A percentile compares a stretch with the other conserved stretches of the same genome.
Conservation (phyloP, 2,113 vertebrate species). For the Cnemophilus loriae region DNA sequence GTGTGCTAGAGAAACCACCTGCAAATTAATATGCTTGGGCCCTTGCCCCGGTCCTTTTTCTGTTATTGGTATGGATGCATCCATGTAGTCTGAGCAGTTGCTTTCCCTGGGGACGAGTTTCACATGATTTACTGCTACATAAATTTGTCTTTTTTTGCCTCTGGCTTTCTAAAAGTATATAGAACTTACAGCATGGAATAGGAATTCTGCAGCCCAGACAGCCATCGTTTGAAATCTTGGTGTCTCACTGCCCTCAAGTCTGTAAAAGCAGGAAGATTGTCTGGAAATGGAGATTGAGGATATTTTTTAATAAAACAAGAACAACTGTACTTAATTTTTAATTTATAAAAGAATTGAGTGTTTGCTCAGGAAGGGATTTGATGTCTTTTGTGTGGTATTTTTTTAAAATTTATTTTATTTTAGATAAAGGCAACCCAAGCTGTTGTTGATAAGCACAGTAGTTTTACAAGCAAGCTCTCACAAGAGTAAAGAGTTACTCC, state of each 20-base stretch:
- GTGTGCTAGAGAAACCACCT: background rate
- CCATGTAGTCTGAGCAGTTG: background rate
- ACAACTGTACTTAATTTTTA: slow-evolving; percentile 57
- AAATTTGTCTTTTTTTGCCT: background rate
- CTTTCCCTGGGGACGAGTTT: background rate
- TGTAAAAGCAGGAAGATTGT: background rate
- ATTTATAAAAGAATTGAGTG: slow-evolving; percentile 54
- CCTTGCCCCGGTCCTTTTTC: background rate
- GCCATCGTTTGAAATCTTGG: background rate
- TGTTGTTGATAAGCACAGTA: slow-evolving; percentile 44
- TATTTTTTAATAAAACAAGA: slow-evolving; percentile 34
- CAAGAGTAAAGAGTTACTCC: slow-evolving; percentile 56
- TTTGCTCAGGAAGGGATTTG: slow-evolving; percentile 60
- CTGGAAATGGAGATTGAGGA: background rate
- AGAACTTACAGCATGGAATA: background rate
- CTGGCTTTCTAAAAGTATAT: background rate
- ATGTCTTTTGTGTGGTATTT: slow-evolving; percentile 40
- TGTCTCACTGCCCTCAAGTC: background rate
- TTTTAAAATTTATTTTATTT: background rate
- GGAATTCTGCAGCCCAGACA: background rate
- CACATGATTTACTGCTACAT: background rate
- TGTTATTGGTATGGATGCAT: background rate
- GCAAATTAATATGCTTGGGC: background rate
- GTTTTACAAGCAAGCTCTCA: slow-evolving; percentile 60
- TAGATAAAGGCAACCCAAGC: slow-evolving; percentile 59